Evolutionary conservation across 2,797 vertebrate genomes (phyloP), one percentile per base, ranked within the genome.

Genomic region (Sebastes diploproa): DNA sequence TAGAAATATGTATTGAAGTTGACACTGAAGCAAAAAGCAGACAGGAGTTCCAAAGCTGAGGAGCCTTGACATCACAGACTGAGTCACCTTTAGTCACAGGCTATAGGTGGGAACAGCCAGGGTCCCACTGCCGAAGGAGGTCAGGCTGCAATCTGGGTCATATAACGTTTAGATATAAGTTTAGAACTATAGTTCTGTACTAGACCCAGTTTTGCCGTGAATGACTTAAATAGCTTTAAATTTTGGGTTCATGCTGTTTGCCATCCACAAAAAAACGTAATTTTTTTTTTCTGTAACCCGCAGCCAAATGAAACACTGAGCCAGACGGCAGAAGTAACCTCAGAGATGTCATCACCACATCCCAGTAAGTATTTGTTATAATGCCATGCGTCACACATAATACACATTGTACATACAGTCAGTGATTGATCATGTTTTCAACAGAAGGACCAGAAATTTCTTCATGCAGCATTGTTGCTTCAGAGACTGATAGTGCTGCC

Each of bases 311-410:
- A 50, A 74, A 67, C 9, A 1, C 56, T 74, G 70, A 79, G 5
- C 14, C 59, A 25, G 27, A 72, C 50, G 16, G 2, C 55, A 61
- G 58, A 30, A 55, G 34, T 20, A 68, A 59, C 50, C 27, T 63
- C 16, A 60, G 29, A 79, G 29, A 91, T 89, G 86, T 77, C 74
- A 2, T 73, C 76, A 9, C 38, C 69, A 18, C 66, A 74, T 34
- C 68, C 61, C 23, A 36, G 87, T 90, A 81, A 30, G 80, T 76
- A 77, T 72, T 23, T 73, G 14, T 58, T 18, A 36, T 12, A 59
- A 61, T 16, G 42, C 38, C 5, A 5, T 22, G 6, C 11, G 38
- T 80, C 32, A 61, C 30, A 62, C 20, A 5, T n/a, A 23, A 34
- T 2, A 52, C 60, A 12, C 4, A 13, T 16, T 50, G 14, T 10